Conservation (phyloP, 64 coral and sea anemone genomes). For the Porites lutea region DNA sequence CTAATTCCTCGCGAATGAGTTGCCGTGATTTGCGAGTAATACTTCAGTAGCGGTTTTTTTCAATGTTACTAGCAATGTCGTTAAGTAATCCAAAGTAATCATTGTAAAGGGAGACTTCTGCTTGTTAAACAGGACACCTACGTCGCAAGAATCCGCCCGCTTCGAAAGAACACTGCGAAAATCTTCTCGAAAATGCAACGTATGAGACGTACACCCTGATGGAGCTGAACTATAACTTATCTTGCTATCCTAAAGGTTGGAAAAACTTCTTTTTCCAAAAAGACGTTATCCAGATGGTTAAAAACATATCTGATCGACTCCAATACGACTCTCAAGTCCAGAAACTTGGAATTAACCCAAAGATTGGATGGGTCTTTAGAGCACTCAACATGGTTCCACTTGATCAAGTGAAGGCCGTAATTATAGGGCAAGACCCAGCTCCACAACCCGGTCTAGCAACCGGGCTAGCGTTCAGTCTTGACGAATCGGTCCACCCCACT, state of each 20-base stretch:
- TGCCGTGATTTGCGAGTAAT: no score
- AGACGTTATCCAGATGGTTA: constrained; percentile 6
- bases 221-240: neutral
- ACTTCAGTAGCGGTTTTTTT: no score
- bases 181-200: constrained; percentile 10
- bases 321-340: neutral
- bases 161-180: neutral
- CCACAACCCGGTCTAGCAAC: constrained; percentile 41
- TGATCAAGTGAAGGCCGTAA: constrained; percentile 16
- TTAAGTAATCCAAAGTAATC: no score
- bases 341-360: constrained; percentile 13
- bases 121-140: neutral
- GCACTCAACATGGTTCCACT: constrained; percentile 36
- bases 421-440: constrained; percentile 44
- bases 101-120: no score
- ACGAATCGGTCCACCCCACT: neutral
- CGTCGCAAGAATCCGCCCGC: neutral
- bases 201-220: constrained; percentile 21
- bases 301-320: constrained; percentile 25
- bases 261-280: constrained; percentile 16
- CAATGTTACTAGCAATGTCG: no score
- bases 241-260: neutral
- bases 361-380: constrained; percentile 37
- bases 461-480: constrained; percentile 45
- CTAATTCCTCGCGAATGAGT: no score